phyloP scores from a whole-genome alignment of 1,140 invertebrate genomes.

The Bombus huntii region DNA sequence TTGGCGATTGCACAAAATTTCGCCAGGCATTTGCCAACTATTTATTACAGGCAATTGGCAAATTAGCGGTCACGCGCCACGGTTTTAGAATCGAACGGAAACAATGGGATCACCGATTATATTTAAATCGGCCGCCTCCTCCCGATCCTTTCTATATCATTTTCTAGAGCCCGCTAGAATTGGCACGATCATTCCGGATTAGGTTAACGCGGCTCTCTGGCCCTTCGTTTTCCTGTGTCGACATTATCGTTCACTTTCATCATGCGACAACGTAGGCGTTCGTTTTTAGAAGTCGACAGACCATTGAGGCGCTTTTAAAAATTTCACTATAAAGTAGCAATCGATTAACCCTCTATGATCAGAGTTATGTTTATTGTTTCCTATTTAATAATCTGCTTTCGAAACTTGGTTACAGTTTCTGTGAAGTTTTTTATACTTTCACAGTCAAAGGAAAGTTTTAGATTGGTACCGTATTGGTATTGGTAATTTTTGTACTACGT shows the following conservation, averaged over 20 bases:
- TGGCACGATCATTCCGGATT: not conserved
- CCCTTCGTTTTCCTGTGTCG: not conserved
- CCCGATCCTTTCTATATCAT: constrained; percentile 35
- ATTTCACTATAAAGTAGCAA: too few species aligned
- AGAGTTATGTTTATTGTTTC: too few species aligned
- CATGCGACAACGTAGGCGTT: not conserved
- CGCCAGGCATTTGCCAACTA: constrained; percentile 55
- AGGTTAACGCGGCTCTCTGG: not conserved
- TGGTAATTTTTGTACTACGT: too few species aligned
- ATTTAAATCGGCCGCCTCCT: constrained; percentile 52
- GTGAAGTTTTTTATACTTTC: too few species aligned
- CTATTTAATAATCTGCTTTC: too few species aligned
- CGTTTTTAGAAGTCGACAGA: not conserved
- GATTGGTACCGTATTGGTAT: too few species aligned
- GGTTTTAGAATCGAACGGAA: constrained; percentile 60
- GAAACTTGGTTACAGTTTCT: too few species aligned
- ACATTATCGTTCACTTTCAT: not conserved
- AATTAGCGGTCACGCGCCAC: constrained; percentile 57
- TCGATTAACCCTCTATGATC: too few species aligned
- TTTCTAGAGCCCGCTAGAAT: constrained; percentile 23
- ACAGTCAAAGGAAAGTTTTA: too few species aligned
- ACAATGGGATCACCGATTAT: constrained; percentile 60
- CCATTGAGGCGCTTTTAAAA: too few species aligned
- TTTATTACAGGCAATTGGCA: constrained; percentile 65
- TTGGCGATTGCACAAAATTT: constrained; percentile 57